Conservation (phyloP, 2,797 vertebrate species). For the Anas bahamensis region DNA sequence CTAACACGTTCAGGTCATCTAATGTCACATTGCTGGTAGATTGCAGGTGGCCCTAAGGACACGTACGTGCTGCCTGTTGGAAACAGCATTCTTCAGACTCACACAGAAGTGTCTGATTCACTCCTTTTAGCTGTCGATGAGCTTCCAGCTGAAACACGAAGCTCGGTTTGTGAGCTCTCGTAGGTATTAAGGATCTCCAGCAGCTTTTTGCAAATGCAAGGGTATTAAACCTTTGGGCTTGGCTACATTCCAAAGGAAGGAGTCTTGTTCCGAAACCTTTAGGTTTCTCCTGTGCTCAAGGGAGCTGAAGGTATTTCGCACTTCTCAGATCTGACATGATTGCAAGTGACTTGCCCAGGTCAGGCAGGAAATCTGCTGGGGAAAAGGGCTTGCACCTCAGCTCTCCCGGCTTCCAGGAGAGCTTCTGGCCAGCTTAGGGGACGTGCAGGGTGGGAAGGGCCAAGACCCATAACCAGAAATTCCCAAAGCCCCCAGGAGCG, state of each 20-base stretch:
- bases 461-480: background rate
- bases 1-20: background rate
- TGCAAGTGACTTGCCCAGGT: constrained; percentile 1
- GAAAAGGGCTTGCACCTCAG: background rate
- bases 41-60: background rate
- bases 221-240: constrained; percentile 15
- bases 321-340: constrained; percentile 3
- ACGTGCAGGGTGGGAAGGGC: background rate
- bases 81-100: background rate
- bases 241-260: constrained; percentile 23
- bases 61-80: background rate
- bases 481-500: background rate
- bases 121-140: background rate
- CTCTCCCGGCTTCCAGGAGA: background rate
- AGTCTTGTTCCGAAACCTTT: constrained; percentile 7
- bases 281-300: background rate
- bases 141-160: constrained; percentile 46
- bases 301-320: constrained; percentile 12
- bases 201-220: constrained; percentile 9
- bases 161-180: background rate
- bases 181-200: background rate
- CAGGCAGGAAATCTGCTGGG: constrained; percentile 4
- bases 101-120: background rate
- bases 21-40: background rate
- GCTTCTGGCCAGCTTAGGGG: background rate